Evolutionary conservation across 2,888 invertebrate genomes (phyloP), one percentile per base, ranked within the genome.

Genomic region (Sepiola atlantica): DNA sequence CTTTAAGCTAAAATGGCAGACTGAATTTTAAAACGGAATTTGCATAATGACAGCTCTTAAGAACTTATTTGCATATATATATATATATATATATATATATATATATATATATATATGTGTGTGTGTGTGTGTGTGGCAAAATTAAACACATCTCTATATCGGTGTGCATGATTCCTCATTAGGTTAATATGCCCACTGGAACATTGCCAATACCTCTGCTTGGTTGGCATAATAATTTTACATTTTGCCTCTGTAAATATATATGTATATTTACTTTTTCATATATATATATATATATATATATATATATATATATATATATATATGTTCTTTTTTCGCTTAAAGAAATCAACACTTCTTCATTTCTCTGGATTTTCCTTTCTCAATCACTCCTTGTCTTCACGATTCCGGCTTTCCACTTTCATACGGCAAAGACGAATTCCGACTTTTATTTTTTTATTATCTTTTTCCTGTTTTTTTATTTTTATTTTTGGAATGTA

Each of bases 1-100:
- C 77, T 77, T 32, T n/a, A n/a, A 16, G 77, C n/a, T n/a, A 77
- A 77, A 77, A 77, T 77, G n/a, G 77, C 77, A 77, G 77, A 77
- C 77, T 32, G 77, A 77, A 77, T 77, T n/a, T 77, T 77, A 77
- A 77, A 77, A 77, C 77, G 14, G 4, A 1, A 77, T 77, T 77
- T 77, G 77, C 77, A 77, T 77, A 77, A 77, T 77, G 77, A 77
- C n/a, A n/a, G n/a, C 77, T 77, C n/a, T 77, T 77, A 77, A 77
- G 28, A 28, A 77, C n/a, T n/a, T n/a, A 77, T 77, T 77, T 77
- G 77, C 77, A 77, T 77, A 77, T 28, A 77, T 77, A 77, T 28
- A 77, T 77, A 77, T 28, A n/a, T 77, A 12, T 77, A 77, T 77
- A n/a, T 18, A 77, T n/a, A 77, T n/a, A 28, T 2, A 14, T n/a